Base-by-base conservation (phyloP, 2,797 vertebrate species). In the Neoniphon sammara region DNA sequence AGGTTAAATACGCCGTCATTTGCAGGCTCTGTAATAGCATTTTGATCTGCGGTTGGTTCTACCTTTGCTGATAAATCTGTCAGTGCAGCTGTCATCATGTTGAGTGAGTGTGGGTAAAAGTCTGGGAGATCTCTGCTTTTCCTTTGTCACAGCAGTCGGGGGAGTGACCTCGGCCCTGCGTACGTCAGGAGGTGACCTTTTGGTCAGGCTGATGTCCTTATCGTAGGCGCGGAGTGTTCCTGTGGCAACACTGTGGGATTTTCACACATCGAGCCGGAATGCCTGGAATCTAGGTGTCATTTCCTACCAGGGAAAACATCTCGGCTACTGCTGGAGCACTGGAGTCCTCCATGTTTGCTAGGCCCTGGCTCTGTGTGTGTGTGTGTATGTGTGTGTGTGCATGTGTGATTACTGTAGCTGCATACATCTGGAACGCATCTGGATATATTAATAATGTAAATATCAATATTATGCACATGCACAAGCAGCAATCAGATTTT, bases 231-330 rank as follows among this genome's bases (percentile, higher is more conserved):
- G 3, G 55, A 66, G 82, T 70, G 89, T 90, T 92, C 84, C 92
- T 87, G 82, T 93, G 88, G 88, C 85, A 86, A 77, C 83, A 78
- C 69, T 58, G 86, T 83, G 83, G 87, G 73, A 91, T 85, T 92
- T 93, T 94, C 92, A 89, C 93, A 94, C 81, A 12, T 82, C 23
- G 25, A 56, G 63, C 80, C 20, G 86, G 91, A 94, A 95, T 94
- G 89, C 30, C 59, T 73, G 90, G 91, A 93, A 93, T 92, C 69
- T 49, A 78, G 80, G 78, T 91, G 86, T 88, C 72, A 87, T 88
- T 90, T 91, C 81, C 83, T 70, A 27, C 25, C 49, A 73, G 73
- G 18, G 68, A 87, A 88, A 90, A 90, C 70, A 77, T 80, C 81
- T 77, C 46, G 61, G 58, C 70, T 36, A 44, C 14, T 7, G 72